Evolutionary conservation across 1,140 invertebrate species (phyloP).

Genomic region (Eubasilissa regina): DNA sequence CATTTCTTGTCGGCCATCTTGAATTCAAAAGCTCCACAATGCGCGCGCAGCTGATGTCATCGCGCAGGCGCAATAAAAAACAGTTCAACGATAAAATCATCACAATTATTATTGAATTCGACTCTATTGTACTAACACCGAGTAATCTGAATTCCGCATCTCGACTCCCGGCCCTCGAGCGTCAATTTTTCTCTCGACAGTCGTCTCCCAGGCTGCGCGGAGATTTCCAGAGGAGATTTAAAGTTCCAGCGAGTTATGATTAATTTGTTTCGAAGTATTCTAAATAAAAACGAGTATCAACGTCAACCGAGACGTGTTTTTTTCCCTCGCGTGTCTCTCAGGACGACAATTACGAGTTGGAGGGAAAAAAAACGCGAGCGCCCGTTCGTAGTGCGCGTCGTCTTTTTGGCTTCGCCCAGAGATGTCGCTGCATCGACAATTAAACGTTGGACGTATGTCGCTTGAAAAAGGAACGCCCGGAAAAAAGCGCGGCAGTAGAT

Average conservation of each 20-base stretch:
- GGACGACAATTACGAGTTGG: conserved; percentile 21
- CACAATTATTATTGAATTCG: conserved; percentile 9
- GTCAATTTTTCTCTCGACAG: conserved; percentile 33
- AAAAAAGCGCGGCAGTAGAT: conserved; percentile 53
- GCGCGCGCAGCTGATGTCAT: not conserved
- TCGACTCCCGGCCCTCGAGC: not conserved
- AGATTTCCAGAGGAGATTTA: conserved; percentile 30
- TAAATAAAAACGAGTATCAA: conserved; percentile 24
- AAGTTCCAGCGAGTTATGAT: conserved; percentile 25
- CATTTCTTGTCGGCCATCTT: conserved; percentile 15
- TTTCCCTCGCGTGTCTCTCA: conserved; percentile 35
- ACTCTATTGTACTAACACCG: not conserved
- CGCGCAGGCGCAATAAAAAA: conserved; percentile 8
- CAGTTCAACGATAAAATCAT: conserved; percentile 21
- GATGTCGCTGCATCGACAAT: conserved; percentile 35
- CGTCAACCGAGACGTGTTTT: conserved; percentile 35
- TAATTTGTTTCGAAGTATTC: conserved; percentile 42
- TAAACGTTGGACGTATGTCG: conserved; percentile 25
- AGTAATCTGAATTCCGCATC: not conserved
- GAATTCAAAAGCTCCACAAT: not conserved
- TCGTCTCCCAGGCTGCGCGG: not conserved
- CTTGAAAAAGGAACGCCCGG: conserved; percentile 41
- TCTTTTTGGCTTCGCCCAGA: conserved; percentile 17
- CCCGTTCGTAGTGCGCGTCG: conserved; percentile 19
- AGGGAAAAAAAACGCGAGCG: conserved; percentile 4